A percentile compares a stretch with the other conserved stretches of the same genome.
These are phyloP conservation scores for Oreochromis spilurus DNA, from an alignment of 2,113 vertebrate genomes.

Conservation along the genomic window DNA sequence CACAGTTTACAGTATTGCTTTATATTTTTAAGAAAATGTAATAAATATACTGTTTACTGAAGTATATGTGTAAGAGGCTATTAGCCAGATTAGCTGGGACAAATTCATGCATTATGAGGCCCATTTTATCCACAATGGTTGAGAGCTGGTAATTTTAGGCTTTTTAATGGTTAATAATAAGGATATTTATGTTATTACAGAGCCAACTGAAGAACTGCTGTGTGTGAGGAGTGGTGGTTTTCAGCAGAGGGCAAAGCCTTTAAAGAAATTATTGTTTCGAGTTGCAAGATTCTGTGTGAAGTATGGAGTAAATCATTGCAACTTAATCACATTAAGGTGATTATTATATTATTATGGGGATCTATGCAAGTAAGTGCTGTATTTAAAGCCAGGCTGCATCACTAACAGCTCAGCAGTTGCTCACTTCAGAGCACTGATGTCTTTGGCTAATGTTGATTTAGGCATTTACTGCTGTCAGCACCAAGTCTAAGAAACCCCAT, in stretches of 20 bases:
- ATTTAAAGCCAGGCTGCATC: slow-evolving; percentile 17
- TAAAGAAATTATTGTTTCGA: not conserved
- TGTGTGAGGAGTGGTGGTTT: not conserved
- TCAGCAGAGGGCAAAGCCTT: not conserved
- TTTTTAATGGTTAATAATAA: slow-evolving; percentile 40
- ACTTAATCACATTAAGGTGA: slow-evolving; percentile 23
- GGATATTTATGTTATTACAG: slow-evolving; percentile 5
- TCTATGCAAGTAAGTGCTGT: slow-evolving; percentile 8
- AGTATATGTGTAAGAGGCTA: not conserved
- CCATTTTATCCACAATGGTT: not conserved
- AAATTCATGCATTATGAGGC: not conserved
- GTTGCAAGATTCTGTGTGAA: not conserved
- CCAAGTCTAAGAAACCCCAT: slow-evolving; percentile 22
- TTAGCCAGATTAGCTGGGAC: slow-evolving; percentile 8
- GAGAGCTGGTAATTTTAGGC: not conserved
- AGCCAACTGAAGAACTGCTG: not conserved
- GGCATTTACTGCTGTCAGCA: slow-evolving; percentile 45
- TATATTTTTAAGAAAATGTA: slow-evolving; percentile 4
- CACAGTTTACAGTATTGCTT: not conserved
- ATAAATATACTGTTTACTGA: slow-evolving; percentile 1
- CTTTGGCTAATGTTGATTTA: slow-evolving; percentile 54
- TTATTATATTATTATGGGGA: slow-evolving; percentile 20
- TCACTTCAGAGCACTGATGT: slow-evolving; percentile 16
- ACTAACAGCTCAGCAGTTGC: slow-evolving; percentile 35
- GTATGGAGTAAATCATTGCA: slow-evolving; percentile 13